Evolutionary conservation across 2,113 vertebrate genomes (phyloP), one percentile per base, ranked within the genome.

Genomic region (Rhea pennata): DNA sequence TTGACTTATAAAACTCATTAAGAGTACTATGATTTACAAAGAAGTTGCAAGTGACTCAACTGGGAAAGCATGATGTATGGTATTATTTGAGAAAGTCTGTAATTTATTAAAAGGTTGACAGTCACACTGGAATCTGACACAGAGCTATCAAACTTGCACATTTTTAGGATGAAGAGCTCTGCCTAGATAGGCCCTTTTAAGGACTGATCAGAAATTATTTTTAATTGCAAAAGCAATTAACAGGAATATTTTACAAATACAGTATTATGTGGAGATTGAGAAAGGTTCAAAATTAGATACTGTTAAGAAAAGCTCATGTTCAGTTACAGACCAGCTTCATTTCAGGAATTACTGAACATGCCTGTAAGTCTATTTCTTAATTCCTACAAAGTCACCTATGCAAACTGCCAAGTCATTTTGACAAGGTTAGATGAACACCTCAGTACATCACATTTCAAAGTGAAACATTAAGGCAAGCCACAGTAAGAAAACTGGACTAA

Each of bases 71-170:
- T 23, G 10, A 5, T 58, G 26, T 31, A 61, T 40, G 12, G 29
- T n/a, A 75, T 39, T 64, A 71, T 29, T 87, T 51, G 73, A 61
- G 50, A 15, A 76, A 87, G 40, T 46, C 27, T n/a, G 21, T 29
- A 51, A 64, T 58, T 51, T 42, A 64, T 19, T 9, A 75, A 67
- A 66, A 69, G 27, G 31, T 81, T 76, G 71, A 56, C 67, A 67
- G 9, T 67, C 46, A 62, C 40, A 64, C 31, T 56, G 46, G 23
- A 93, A 67, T 19, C 46, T 92, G 64, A 76, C 29, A 48, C 56
- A 4, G 3, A 75, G 50, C 44, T 46, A 53, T 5, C n/a, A 66
- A 84, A 76, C 0, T 0, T 1, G 74, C 0, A 3, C 36, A 33
- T 46, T 72, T 65, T 67, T 20, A 13, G 40, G 27, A 19, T 67